Conservation (phyloP, 2,888 invertebrate genomes). For the Oscheius sp. region DNA sequence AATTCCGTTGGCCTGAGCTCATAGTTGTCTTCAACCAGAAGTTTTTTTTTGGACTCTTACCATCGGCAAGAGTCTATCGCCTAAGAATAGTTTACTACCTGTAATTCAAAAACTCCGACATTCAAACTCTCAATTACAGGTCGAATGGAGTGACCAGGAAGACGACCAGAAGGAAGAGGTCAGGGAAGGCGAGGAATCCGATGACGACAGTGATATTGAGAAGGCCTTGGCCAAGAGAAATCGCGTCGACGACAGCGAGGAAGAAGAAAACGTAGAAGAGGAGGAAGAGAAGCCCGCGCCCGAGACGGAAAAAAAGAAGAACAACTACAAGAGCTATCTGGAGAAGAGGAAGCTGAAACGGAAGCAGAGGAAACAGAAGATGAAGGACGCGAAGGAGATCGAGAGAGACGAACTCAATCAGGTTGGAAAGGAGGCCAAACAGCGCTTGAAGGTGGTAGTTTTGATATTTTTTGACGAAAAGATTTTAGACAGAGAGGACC, state of each 20-base stretch:
- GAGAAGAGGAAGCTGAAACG: conserved; percentile 41
- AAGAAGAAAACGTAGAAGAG: conserved; percentile 42
- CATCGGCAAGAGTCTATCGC: too few relatives aligned
- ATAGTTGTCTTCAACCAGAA: too few relatives aligned
- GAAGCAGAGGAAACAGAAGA: conserved; percentile 34
- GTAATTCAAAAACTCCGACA: too few relatives aligned
- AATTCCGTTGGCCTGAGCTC: too few relatives aligned
- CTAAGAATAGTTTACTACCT: too few relatives aligned
- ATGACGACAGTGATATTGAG: conserved; percentile 42
- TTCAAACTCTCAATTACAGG: conserved; percentile 15
- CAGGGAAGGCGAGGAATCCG: conserved; percentile 38
- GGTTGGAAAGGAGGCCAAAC: conserved; percentile 38
- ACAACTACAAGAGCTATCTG: conserved; percentile 45
- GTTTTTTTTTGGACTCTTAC: too few relatives aligned
- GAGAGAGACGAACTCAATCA: conserved; percentile 38
- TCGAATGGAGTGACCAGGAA: conserved; percentile 34
- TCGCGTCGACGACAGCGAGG: conserved; percentile 44
- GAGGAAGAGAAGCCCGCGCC: conserved; percentile 31
- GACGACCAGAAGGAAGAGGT: conserved; percentile 12
- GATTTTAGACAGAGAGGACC: not conserved
- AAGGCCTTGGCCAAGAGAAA: conserved; percentile 45
- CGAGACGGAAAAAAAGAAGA: conserved; percentile 32
- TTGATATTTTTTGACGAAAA: not conserved
- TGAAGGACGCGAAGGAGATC: conserved; percentile 39
- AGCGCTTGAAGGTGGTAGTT: conserved; percentile 27